These are phyloP conservation scores for Echinops telfairi DNA, from an alignment of 2,113 vertebrate species.

Conservation along the genomic window DNA sequence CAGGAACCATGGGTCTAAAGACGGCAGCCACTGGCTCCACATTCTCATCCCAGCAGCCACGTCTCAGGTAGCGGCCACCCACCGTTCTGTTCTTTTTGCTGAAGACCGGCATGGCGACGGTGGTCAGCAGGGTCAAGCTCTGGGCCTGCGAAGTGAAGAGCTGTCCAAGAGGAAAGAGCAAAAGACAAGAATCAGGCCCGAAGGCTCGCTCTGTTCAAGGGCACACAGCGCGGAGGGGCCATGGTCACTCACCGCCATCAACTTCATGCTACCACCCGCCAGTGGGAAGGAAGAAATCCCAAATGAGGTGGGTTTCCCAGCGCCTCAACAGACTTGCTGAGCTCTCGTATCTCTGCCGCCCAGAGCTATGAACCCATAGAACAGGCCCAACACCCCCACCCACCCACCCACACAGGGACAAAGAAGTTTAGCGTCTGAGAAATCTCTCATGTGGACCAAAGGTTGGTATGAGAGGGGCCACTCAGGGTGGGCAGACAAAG, in stretches of 20 bases:
- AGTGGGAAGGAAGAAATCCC: not conserved
- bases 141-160: slow-evolving; percentile 93
- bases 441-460: not conserved
- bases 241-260: not conserved
- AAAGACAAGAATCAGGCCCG: not conserved
- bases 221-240: not conserved
- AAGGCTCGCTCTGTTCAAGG: not conserved
- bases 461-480: not conserved
- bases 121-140: slow-evolving; percentile 95
- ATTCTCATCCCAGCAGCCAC: not conserved
- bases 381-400: not conserved
- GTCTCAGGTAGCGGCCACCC: slow-evolving; percentile 70
- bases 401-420: not conserved
- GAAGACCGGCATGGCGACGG: slow-evolving; percentile 98
- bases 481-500: not conserved
- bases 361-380: not conserved
- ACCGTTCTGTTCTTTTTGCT: slow-evolving; percentile 98
- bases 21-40: accelerated
- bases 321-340: not conserved
- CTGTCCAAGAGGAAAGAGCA: slow-evolving; percentile 82
- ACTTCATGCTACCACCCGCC: not conserved
- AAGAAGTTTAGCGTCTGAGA: not conserved
- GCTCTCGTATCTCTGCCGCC: not conserved
- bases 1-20: not conserved
- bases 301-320: not conserved